Conservation (phyloP, 2,797 vertebrate species). For the Leontocebus nigricollis region DNA sequence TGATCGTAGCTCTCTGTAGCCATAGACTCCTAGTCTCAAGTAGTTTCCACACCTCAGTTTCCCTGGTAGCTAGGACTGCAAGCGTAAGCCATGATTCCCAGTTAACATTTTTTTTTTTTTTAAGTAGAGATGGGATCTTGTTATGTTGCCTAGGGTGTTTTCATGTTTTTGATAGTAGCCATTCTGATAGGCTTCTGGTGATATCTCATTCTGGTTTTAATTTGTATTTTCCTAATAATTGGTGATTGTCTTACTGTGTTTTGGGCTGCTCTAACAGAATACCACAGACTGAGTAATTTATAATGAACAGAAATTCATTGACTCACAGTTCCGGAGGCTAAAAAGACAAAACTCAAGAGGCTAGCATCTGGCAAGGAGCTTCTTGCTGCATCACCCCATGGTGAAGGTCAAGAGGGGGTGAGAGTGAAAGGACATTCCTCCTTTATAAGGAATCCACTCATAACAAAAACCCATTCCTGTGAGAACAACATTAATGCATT, state of each 20-base stretch:
- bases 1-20: background rate
- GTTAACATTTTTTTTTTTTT: background rate
- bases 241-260: background rate
- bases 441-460: background rate
- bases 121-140: background rate
- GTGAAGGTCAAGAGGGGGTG: background rate
- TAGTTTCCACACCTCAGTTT: background rate
- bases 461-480: background rate
- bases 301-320: background rate
- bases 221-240: background rate
- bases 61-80: no score
- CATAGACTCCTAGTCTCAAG: background rate
- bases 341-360: background rate
- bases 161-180: background rate
- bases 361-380: background rate
- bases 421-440: background rate
- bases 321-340: background rate
- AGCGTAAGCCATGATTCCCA: background rate
- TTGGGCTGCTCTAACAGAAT: background rate
- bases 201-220: background rate
- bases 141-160: background rate
- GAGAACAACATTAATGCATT: background rate
- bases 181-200: background rate
- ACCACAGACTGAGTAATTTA: background rate
- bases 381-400: background rate